Base-by-base conservation (phyloP, 1,140 invertebrate genomes). In the Cylas formicarius region DNA sequence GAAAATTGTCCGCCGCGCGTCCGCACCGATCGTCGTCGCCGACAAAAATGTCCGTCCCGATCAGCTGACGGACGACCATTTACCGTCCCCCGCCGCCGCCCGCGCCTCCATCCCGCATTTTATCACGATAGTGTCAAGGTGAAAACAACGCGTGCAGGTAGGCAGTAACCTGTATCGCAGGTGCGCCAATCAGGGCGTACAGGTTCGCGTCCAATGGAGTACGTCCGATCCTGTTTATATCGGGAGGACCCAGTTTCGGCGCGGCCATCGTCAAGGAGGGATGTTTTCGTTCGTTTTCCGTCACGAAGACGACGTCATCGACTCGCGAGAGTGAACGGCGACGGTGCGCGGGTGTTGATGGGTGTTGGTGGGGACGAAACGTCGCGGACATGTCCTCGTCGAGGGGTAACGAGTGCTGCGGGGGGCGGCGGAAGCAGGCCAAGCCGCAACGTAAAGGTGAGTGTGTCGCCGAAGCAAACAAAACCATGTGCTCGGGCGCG, bases 151-250 rank as follows among this genome's bases (percentile, higher is more conserved):
- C 28, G 32, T 43, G 36, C 57, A 61, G 58, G 61, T 61, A 65
- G 63, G 63, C n/a, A 57, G 63, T 65, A 46, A 64, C 63, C 61
- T 65, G 61, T 55, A 42, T 29, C n/a, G n/a, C 52, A 58, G 60
- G 60, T 56, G 60, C 58, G 60, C 63, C 63, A 66, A 66, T 66
- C 43, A 52, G 55, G 50, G 40, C 22, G 29, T 21, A 33, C 42
- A 44, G 42, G 38, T 35, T 14, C n/a, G 40, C 56, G 60, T 58
- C 63, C 63, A 64, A 66, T 66, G 59, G 62, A 54, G 60, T 61
- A 55, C 52, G 49, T 44, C 50, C 54, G 48, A 57, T 54, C 40
- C 50, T 62, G 59, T 62, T 63, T 62, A 59, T 58, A 55, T 16
- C 17, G 14, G n/a, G 2, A 20, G 19, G 14, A 55, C 55, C 55